phyloP scores from a whole-genome alignment of 2,888 invertebrate genomes.

The Orthosia gracilis region DNA sequence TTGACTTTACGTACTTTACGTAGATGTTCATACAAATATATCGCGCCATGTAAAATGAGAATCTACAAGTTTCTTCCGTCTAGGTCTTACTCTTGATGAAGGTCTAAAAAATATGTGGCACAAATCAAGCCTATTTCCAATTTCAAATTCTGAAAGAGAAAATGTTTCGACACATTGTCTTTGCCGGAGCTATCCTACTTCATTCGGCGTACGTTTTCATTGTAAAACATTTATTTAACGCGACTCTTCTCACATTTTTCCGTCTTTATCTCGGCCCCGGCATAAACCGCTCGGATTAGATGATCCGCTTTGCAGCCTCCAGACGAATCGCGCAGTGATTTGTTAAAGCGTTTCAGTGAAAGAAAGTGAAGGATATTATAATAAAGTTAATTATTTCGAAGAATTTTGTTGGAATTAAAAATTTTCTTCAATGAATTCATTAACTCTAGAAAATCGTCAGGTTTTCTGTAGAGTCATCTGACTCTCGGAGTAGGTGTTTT shows the following conservation, averaged over 20 bases:
- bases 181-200: neutral
- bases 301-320: slow-evolving; percentile 47
- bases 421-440: neutral
- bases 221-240: slow-evolving; percentile 50
- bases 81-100: neutral
- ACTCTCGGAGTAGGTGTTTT: too few relatives aligned
- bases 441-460: neutral
- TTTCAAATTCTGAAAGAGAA: neutral
- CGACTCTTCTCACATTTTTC: slow-evolving; percentile 45
- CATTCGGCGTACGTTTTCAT: slow-evolving; percentile 29
- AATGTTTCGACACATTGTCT: neutral
- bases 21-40: too few relatives aligned
- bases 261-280: slow-evolving; percentile 47
- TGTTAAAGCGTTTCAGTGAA: slow-evolving; percentile 44
- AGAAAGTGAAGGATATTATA: slow-evolving; percentile 19
- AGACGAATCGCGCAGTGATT: slow-evolving; percentile 56
- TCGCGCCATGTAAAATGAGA: too few relatives aligned
- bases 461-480: neutral
- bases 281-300: slow-evolving; percentile 60
- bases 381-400: slow-evolving; percentile 12
- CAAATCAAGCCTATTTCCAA: neutral
- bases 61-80: too few relatives aligned
- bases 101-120: too few relatives aligned
- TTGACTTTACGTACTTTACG: too few relatives aligned
- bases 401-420: neutral